Percentiles rank a stretch among this genome's conserved stretches.
Evolutionary conservation across 2,113 vertebrate genomes (phyloP).

Genomic region (Chionodraco myersi): DNA sequence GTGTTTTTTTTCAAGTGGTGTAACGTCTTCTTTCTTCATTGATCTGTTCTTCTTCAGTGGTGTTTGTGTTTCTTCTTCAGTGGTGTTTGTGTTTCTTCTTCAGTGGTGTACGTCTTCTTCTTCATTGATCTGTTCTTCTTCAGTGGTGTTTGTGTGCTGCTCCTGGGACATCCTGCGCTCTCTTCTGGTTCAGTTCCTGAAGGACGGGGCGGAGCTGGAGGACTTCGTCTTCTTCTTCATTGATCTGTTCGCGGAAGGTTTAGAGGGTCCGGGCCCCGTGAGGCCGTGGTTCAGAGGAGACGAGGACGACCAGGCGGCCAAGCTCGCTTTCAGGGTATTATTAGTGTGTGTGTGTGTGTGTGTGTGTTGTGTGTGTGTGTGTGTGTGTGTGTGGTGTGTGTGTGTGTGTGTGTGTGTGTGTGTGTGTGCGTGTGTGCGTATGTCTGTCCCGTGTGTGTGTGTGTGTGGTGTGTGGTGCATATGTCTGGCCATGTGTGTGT

Average conservation of each 20-base stretch:
- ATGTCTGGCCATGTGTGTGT: no score
- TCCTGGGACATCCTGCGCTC: constrained; percentile 84
- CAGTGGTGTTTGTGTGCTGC: constrained; percentile 93
- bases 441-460: no score
- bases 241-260: constrained; percentile 89
- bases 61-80: no score
- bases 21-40: neutral
- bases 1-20: no score
- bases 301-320: constrained; percentile 80
- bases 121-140: neutral
- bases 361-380: no score
- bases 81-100: no score
- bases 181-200: constrained; percentile 87
- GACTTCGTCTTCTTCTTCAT: constrained; percentile 93
- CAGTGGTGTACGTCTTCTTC: neutral
- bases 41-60: no score
- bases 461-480: no score
- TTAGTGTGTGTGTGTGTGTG: no score
- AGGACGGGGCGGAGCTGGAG: constrained; percentile 79
- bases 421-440: no score
- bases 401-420: no score
- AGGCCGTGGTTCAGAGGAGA: constrained; percentile 89
- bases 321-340: constrained; percentile 84
- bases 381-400: no score
- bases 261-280: constrained; percentile 70